phyloP scores from a whole-genome alignment of 2,113 vertebrate species.

The Pristiophorus japonicus region DNA sequence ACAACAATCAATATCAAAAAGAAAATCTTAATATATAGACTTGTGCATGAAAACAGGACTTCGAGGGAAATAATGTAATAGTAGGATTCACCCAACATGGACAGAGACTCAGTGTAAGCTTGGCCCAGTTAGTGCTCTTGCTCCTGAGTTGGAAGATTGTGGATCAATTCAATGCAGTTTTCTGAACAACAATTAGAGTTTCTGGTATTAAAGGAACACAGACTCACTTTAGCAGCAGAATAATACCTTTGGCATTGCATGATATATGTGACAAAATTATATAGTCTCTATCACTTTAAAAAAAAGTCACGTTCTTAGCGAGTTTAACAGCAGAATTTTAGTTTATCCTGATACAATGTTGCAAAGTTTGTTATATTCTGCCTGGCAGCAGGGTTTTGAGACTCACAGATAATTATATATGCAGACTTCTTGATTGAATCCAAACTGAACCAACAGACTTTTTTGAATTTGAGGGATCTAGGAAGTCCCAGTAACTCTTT shows the following conservation, averaged over 20 bases:
- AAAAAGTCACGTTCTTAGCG: neutral
- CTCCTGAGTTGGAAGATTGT: neutral
- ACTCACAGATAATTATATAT: too few relatives aligned
- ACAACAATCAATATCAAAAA: neutral
- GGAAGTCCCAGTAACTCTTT: too few relatives aligned
- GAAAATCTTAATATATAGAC: neutral
- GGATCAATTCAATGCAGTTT: neutral
- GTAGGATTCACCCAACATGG: neutral
- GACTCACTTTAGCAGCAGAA: neutral
- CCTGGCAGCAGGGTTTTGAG: too few relatives aligned
- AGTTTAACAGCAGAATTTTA: neutral
- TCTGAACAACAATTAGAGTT: neutral
- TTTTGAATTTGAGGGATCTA: too few relatives aligned
- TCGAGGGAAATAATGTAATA: neutral
- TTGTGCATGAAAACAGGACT: neutral
- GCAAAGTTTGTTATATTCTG: too few relatives aligned
- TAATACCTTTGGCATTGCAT: neutral
- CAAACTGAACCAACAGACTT: too few relatives aligned
- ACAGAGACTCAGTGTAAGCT: neutral
- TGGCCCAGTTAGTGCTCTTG: neutral
- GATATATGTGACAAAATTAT: neutral
- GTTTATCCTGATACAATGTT: neutral
- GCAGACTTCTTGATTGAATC: too few relatives aligned
- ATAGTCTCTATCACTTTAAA: neutral
- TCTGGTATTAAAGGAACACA: neutral